Percentiles rank a stretch among this genome's conserved stretches.
Conservation (phyloP, 2,888 invertebrate genomes). For the Lithophane socia region DNA sequence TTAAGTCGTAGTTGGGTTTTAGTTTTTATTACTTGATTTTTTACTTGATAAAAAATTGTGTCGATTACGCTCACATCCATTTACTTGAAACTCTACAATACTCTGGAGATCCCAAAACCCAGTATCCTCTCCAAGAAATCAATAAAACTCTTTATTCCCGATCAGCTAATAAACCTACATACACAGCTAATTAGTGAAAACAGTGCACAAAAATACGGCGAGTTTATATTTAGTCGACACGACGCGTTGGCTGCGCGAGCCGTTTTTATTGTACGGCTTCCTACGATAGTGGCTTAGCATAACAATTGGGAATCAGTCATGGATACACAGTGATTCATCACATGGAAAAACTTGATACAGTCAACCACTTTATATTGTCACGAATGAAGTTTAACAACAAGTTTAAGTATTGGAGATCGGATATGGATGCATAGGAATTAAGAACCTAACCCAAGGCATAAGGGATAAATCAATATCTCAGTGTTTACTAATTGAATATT, state of each 20-base stretch:
- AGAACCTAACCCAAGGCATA: too few relatives aligned
- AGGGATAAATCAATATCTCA: neutral
- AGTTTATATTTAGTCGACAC: constrained; percentile 50
- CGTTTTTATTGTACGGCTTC: constrained; percentile 43
- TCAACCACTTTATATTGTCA: neutral
- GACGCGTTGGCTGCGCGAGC: constrained; percentile 58
- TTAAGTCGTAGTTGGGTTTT: too few relatives aligned
- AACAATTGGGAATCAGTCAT: constrained; percentile 39
- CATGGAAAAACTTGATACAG: neutral
- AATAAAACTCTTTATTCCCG: constrained; percentile 18
- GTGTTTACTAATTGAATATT: neutral
- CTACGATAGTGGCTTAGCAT: constrained; percentile 48
- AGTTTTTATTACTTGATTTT: too few relatives aligned
- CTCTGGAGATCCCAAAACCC: constrained; percentile 5
- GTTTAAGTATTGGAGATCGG: neutral
- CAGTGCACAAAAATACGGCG: constrained; percentile 43
- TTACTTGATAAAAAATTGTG: too few relatives aligned
- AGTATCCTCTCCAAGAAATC: constrained; percentile 4
- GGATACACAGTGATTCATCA: neutral
- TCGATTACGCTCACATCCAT: neutral
- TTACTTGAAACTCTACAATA: neutral
- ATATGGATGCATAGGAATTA: neutral
- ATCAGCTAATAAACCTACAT: constrained; percentile 42
- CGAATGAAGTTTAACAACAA: neutral
- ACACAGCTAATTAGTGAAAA: constrained; percentile 45